Evolutionary conservation across 1,140 invertebrate genomes (phyloP).

Genomic region (Vanessa tameamea): DNA sequence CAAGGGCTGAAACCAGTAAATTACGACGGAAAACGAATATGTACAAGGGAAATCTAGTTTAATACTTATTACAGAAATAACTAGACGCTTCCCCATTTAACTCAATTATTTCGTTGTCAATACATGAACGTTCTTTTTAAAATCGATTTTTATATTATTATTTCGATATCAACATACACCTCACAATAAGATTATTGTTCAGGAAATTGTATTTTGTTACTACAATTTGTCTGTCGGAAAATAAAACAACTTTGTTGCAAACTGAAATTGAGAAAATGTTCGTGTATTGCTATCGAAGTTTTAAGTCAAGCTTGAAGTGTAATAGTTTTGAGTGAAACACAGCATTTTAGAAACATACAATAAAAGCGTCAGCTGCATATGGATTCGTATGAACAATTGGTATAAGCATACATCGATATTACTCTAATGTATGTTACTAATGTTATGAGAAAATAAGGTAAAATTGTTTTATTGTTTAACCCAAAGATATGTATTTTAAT

Average conservation of each 20-base stretch:
- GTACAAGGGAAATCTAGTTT: conserved; percentile 53
- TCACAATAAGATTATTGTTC: conserved; percentile 10
- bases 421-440: background rate
- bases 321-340: conserved; percentile 56
- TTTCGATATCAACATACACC: background rate
- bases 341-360: conserved; percentile 38
- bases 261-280: conserved; percentile 71
- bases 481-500: too few relatives aligned
- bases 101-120: background rate
- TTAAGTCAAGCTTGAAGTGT: conserved; percentile 46
- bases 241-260: conserved; percentile 75
- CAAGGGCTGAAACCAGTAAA: conserved; percentile 48
- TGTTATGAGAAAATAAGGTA: too few relatives aligned
- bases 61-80: conserved; percentile 45
- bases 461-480: too few relatives aligned
- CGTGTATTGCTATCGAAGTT: conserved; percentile 57
- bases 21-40: conserved; percentile 64
- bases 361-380: conserved; percentile 40
- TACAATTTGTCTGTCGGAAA: conserved; percentile 71
- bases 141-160: background rate
- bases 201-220: conserved; percentile 59
- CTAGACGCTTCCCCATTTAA: conserved; percentile 10
- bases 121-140: background rate
- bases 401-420: background rate
- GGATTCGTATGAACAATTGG: background rate